Evolutionary conservation across 2,888 invertebrate species (phyloP).

Genomic region (Lithophane ornitopus): DNA sequence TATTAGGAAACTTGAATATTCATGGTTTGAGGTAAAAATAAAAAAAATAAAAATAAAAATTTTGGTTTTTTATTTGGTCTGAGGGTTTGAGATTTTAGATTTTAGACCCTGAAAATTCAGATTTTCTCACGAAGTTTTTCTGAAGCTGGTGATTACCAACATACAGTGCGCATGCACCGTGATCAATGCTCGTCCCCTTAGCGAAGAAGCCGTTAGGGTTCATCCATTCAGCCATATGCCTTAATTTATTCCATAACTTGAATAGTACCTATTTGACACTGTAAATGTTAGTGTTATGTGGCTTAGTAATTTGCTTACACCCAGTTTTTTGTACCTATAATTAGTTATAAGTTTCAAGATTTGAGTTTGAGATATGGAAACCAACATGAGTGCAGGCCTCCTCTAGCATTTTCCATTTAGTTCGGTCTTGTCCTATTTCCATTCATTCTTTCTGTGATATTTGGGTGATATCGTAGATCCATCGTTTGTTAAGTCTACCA

Average conservation of each 20-base stretch:
- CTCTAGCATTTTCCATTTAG: neutral
- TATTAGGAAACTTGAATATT: neutral
- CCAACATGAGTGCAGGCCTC: neutral
- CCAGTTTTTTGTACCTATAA: neutral
- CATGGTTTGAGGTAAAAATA: too few species aligned
- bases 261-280: neutral
- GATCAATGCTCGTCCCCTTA: neutral
- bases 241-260: neutral
- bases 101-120: too few species aligned
- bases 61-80: too few species aligned
- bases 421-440: neutral
- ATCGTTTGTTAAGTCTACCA: too few species aligned
- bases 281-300: neutral
- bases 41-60: too few species aligned
- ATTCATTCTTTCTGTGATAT: neutral
- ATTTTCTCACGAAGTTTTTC: neutral
- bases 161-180: neutral
- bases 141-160: neutral
- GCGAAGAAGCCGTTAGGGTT: neutral
- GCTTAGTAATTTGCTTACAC: neutral
- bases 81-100: too few species aligned
- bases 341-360: neutral
- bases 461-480: too few species aligned
- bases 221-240: neutral
- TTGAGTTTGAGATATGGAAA: neutral